Conservation (phyloP, 2,888 invertebrate genomes). For the Leuctra nigra region DNA sequence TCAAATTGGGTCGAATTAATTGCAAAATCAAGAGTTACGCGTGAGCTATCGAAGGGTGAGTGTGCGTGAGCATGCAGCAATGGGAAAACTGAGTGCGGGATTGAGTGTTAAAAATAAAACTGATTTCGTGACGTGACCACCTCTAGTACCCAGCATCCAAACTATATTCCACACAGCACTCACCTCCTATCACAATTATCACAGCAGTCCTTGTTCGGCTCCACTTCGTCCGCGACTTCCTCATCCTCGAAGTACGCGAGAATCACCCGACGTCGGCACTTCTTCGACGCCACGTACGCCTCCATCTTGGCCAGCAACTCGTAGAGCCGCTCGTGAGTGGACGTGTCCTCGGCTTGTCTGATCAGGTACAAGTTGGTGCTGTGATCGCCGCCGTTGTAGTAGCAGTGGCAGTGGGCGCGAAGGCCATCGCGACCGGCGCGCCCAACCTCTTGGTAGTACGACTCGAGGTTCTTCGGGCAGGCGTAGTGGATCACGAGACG, state of each 20-base stretch:
- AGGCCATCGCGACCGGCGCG: conserved; percentile 65
- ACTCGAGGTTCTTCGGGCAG: conserved; percentile 59
- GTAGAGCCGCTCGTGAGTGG: no score
- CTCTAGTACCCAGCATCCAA: no score
- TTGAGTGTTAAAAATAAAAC: no score
- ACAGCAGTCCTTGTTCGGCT: conserved; percentile 49
- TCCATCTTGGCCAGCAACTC: conserved; percentile 47
- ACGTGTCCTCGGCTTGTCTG: no score
- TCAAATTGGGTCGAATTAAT: no score
- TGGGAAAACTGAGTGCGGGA: no score
- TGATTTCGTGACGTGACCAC: no score
- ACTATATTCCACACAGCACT: no score
- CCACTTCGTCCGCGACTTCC: conserved; percentile 34
- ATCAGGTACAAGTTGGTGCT: conserved; percentile 36
- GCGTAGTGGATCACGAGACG: conserved; percentile 65
- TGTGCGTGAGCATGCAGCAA: no score
- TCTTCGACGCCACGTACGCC: conserved; percentile 45
- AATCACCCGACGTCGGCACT: conserved; percentile 52
- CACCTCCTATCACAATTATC: conserved; percentile 50
- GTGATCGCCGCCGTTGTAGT: conserved; percentile 48
- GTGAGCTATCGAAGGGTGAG: no score
- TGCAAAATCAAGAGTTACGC: no score
- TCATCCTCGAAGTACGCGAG: conserved; percentile 51
- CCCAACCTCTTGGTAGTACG: conserved; percentile 71
- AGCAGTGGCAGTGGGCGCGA: conserved; percentile 52